These are phyloP conservation scores for Ophioninae sp. DNA, from an alignment of 2,888 invertebrate genomes.

Conservation along the genomic window DNA sequence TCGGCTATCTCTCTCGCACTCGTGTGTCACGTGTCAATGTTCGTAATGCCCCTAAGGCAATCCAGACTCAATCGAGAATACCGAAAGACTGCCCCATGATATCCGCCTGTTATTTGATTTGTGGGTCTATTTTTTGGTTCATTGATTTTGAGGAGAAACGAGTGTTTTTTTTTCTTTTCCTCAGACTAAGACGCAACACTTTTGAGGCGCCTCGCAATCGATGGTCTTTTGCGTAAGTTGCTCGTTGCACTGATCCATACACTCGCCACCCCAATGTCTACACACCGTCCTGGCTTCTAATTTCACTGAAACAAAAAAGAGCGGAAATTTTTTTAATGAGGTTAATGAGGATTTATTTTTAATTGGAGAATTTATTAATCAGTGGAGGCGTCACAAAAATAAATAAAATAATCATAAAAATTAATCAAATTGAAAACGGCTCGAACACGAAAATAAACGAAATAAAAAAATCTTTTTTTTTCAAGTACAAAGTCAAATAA, in stretches of 20 bases:
- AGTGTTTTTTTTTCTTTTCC: neutral
- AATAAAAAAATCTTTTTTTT: neutral
- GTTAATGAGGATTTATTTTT: neutral
- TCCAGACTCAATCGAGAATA: neutral
- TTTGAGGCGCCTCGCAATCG: constrained; percentile 60
- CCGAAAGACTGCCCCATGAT: neutral
- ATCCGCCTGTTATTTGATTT: neutral
- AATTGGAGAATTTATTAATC: neutral
- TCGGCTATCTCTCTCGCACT: too few relatives aligned
- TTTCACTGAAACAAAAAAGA: constrained; percentile 66
- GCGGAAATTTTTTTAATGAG: neutral
- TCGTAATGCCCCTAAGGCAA: too few relatives aligned
- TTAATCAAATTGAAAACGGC: too few relatives aligned
- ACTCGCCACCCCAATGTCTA: constrained; percentile 69
- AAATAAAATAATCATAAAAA: too few relatives aligned
- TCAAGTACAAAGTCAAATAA: neutral
- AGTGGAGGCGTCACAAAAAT: too few relatives aligned
- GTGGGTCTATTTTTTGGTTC: neutral
- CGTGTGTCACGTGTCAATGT: too few relatives aligned
- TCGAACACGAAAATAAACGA: neutral
- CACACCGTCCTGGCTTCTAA: constrained; percentile 64
- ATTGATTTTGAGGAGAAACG: neutral
- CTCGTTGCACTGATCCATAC: constrained; percentile 63
- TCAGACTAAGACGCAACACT: constrained; percentile 68
- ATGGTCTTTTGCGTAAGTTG: neutral